Evolutionary conservation across 1,140 invertebrate species (phyloP), one percentile per base, ranked within the genome.

Genomic region (Manduca sexta): DNA sequence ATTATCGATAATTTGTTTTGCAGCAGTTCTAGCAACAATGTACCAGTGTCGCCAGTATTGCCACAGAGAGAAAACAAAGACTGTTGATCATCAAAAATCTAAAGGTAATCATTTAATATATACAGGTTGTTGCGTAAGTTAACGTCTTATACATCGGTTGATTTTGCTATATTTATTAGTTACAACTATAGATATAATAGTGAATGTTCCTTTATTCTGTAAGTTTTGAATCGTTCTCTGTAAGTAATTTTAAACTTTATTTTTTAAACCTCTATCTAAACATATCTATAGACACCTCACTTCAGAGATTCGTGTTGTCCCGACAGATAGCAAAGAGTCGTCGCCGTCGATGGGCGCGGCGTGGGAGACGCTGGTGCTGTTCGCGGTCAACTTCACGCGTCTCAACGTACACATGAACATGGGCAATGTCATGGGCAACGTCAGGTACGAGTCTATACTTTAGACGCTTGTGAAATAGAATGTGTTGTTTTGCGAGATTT

Each of bases 321-420:
- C 16, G 17, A 7, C 15, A 39, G 47, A 49, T 10, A 42, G 17
- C 40, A 42, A 49, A 8, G 34, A 17, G 17, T 8, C 18, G 18
- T 21, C n/a, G 10, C 18, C 13, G 13, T 31, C 88, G 13, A 56
- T 56, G 75, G 62, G 79, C 70, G 87, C 93, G 2, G 91, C 93
- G 13, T 99, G 97, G 97, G 96, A 98, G 84, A 98, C 97, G 2
- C 84, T 98, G 11, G 97, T 99, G 1, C 84, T 99, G 26, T 98
- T 98, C 88, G 95, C 96, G 1, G 92, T 99, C 8, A 98, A 98
- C 86, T 95, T 99, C 66, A 97, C 96, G 3, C 92, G 94, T 61
- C 87, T 99, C 15, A 97, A 98, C 81, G 94, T 99, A n/a, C 95
- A 98, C 67, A 98, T 99, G 94, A 98, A 98, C 83, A 99, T 99